Conservation (phyloP, 2,888 invertebrate genomes). For the Dryobota labecula region DNA sequence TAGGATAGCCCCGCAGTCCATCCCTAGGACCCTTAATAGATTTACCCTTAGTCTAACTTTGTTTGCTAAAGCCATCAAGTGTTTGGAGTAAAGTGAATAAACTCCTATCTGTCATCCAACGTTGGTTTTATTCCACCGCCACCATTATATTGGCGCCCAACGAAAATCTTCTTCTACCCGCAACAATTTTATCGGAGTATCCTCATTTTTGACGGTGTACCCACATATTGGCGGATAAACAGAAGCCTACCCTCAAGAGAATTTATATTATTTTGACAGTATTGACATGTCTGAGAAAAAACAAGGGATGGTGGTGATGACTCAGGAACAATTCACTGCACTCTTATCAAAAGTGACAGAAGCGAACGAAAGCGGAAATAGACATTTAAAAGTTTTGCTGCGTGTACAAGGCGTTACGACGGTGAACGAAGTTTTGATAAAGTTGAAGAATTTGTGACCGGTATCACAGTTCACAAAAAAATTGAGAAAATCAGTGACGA, state of each 20-base stretch:
- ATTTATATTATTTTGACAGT: not conserved
- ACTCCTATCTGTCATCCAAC: too few species aligned
- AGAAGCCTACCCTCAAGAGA: not conserved
- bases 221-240: not conserved
- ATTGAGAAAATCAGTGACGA: constrained; percentile 4
- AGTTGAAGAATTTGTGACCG: not conserved
- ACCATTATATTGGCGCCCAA: not conserved
- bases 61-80: too few species aligned
- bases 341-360: too few species aligned
- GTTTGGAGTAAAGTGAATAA: too few species aligned
- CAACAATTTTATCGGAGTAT: not conserved
- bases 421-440: not conserved
- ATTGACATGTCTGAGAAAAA: not conserved
- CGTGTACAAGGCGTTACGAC: too few species aligned
- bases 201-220: not conserved
- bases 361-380: too few species aligned
- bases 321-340: too few species aligned
- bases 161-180: not conserved
- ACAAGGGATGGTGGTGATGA: too few species aligned
- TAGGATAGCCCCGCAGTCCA: too few species aligned
- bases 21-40: too few species aligned
- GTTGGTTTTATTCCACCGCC: not conserved
- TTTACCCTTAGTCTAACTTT: too few species aligned
- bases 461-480: constrained; percentile 1
- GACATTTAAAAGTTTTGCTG: too few species aligned